phyloP scores from a whole-genome alignment of 2,888 invertebrate genomes.

The Pasiphila rectangulata region DNA sequence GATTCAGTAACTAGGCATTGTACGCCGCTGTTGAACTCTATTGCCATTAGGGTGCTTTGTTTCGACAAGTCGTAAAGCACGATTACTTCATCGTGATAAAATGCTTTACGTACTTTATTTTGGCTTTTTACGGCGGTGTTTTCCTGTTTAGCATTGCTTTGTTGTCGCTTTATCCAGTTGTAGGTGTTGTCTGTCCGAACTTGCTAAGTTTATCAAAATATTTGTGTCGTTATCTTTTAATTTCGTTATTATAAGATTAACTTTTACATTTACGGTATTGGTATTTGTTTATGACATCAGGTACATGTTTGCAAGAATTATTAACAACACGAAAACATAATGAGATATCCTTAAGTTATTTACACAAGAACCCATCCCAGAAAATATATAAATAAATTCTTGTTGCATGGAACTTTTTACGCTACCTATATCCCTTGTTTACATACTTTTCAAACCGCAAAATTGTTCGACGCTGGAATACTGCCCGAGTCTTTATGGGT shows the following conservation, averaged over 20 bases:
- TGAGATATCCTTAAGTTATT: conserved; percentile 6
- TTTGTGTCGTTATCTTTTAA: too few species aligned
- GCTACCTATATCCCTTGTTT: conserved; percentile 31
- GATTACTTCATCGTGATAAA: conserved; percentile 21
- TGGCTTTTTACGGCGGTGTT: not conserved
- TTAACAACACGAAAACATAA: too few species aligned
- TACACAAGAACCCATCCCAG: conserved; percentile 24
- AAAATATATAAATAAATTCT: conserved; percentile 26
- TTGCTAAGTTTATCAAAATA: conserved; percentile 1
- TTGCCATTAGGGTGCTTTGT: conserved; percentile 46
- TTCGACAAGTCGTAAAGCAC: conserved; percentile 32
- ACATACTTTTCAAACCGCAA: conserved; percentile 26
- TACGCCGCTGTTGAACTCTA: conserved; percentile 36
- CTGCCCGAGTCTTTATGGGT: conserved; percentile 18
- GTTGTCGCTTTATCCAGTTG: too few species aligned
- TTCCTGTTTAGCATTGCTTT: conserved; percentile 4
- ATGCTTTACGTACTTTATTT: conserved; percentile 12
- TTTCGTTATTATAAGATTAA: too few species aligned
- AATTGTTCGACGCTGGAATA: conserved; percentile 26
- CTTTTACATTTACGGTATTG: too few species aligned
- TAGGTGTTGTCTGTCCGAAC: not conserved
- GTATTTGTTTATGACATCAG: too few species aligned
- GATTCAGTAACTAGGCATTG: conserved; percentile 46
- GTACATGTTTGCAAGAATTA: too few species aligned
- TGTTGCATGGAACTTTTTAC: conserved; percentile 29